A percentile compares a stretch with the other conserved stretches of the same genome.
These are phyloP conservation scores for Heliconius ethilla DNA, from an alignment of 2,888 invertebrate genomes.

Conservation along the genomic window DNA sequence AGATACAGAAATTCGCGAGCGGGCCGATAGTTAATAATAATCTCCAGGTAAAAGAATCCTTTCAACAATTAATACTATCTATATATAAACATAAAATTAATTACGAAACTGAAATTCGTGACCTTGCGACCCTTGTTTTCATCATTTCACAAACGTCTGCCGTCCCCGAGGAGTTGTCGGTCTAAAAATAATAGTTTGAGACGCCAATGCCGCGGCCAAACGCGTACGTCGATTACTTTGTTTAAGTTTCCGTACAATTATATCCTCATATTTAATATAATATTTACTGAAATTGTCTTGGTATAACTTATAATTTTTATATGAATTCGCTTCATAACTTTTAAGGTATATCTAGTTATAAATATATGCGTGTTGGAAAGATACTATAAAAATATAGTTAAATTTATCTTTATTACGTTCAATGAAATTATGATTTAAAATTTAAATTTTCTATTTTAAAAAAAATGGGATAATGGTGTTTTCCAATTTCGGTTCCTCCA, in stretches of 20 bases:
- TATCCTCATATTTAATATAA: constrained; percentile 2
- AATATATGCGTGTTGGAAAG: too few relatives aligned
- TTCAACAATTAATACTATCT: not conserved
- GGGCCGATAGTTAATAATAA: not conserved
- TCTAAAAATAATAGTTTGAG: constrained; percentile 56
- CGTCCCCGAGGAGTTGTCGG: constrained; percentile 49
- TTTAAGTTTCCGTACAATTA: constrained; percentile 37
- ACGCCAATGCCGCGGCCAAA: constrained; percentile 59
- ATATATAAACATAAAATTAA: constrained; percentile 11
- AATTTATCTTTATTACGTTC: too few relatives aligned
- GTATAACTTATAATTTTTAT: not conserved
- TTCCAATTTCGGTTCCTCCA: not conserved
- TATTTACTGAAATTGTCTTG: not conserved
- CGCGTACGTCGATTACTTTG: constrained; percentile 56
- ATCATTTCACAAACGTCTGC: constrained; percentile 48
- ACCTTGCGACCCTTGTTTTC: constrained; percentile 47
- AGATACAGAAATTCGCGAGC: too few relatives aligned
- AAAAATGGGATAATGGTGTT: too few relatives aligned
- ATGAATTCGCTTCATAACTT: not conserved
- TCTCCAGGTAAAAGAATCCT: not conserved
- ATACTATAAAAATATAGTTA: too few relatives aligned
- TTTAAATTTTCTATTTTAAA: too few relatives aligned
- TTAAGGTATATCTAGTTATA: too few relatives aligned
- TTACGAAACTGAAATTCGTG: not conserved
- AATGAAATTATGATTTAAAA: too few relatives aligned